Percentiles rank a stretch among this genome's conserved stretches.
These are phyloP conservation scores for Molorchus minor DNA, from an alignment of 2,888 invertebrate species.

Conservation along the genomic window DNA sequence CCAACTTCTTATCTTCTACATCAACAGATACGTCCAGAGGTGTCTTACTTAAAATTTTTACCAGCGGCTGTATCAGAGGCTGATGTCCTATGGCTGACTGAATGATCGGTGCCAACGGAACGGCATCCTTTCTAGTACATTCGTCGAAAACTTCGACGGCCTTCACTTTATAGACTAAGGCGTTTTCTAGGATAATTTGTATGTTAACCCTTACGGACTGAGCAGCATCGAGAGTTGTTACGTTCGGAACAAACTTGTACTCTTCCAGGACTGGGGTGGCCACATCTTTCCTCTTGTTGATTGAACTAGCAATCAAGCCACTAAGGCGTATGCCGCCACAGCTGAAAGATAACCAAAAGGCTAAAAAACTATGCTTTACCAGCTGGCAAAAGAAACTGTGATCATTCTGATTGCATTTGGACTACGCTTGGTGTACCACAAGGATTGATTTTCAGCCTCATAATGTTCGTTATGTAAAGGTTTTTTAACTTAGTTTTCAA, in stretches of 20 bases:
- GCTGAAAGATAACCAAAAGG: conserved; percentile 51
- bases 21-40: conserved; percentile 59
- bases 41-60: conserved; percentile 64
- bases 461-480: too few relatives aligned
- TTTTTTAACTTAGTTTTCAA: too few relatives aligned
- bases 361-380: too few relatives aligned
- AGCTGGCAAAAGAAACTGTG: too few relatives aligned
- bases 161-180: conserved; percentile 64
- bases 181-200: conserved; percentile 79
- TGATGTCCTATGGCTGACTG: conserved; percentile 71
- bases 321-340: conserved; percentile 82
- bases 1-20: conserved; percentile 70
- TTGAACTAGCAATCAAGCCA: conserved; percentile 79
- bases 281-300: conserved; percentile 73
- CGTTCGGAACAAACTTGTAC: conserved; percentile 76
- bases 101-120: conserved; percentile 67
- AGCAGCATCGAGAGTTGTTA: conserved; percentile 39
- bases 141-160: conserved; percentile 48
- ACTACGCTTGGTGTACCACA: too few relatives aligned
- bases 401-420: too few relatives aligned
- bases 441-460: too few relatives aligned
- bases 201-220: conserved; percentile 68
- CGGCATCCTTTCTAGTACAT: conserved; percentile 52
- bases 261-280: conserved; percentile 81
- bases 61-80: conserved; percentile 75